These are phyloP conservation scores for Melikaiella ostensackeni DNA, from an alignment of 2,888 invertebrate genomes.

Conservation along the genomic window DNA sequence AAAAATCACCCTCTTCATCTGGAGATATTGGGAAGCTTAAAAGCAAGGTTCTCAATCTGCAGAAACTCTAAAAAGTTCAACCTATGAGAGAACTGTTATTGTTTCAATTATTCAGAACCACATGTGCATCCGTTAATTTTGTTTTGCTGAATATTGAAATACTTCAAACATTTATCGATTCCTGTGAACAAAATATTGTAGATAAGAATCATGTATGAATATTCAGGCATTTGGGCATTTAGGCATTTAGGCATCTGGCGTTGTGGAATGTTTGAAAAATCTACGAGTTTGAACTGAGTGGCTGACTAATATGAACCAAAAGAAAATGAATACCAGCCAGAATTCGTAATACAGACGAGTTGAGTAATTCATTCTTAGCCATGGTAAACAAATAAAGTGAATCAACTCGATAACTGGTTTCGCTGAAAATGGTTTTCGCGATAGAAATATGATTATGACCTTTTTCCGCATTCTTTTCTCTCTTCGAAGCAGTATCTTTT, in stretches of 20 bases:
- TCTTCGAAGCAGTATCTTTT: slow-evolving; percentile 7
- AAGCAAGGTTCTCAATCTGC: slow-evolving; percentile 2
- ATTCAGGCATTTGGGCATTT: too few relatives aligned
- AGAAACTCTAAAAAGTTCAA: not conserved
- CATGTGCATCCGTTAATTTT: too few relatives aligned
- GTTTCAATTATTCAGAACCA: not conserved
- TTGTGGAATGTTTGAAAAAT: not conserved
- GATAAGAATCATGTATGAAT: too few relatives aligned
- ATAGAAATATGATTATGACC: slow-evolving; percentile 20
- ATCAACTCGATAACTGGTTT: slow-evolving; percentile 50
- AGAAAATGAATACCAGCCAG: slow-evolving; percentile 16
- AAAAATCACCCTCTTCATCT: not conserved
- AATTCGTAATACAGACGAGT: slow-evolving; percentile 57
- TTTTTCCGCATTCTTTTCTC: slow-evolving; percentile 1
- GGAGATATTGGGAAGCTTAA: slow-evolving; percentile 2
- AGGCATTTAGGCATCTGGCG: too few relatives aligned
- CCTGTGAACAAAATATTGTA: too few relatives aligned
- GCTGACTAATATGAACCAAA: not conserved
- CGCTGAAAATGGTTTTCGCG: slow-evolving; percentile 1
- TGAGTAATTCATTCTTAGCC: slow-evolving; percentile 62
- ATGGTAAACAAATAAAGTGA: slow-evolving; percentile 56
- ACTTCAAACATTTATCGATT: too few relatives aligned
- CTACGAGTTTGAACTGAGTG: not conserved
- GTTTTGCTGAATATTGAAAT: too few relatives aligned
- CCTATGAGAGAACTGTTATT: not conserved